Base-by-base conservation (phyloP, 1,140 invertebrate species). In the Araneus ventricosus region DNA sequence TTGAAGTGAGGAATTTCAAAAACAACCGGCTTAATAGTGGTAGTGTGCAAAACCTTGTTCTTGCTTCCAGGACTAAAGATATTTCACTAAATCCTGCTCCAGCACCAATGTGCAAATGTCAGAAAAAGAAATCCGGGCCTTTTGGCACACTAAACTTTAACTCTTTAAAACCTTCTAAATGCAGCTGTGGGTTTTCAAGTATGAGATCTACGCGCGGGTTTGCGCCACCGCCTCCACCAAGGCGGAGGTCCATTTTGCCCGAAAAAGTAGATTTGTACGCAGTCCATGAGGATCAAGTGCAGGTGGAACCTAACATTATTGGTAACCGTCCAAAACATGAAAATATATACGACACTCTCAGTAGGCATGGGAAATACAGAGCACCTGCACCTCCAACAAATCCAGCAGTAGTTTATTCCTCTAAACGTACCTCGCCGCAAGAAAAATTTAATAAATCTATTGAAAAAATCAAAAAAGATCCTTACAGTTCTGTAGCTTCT, bases 251-350 rank as follows among this genome's bases (percentile, higher is more conserved):
- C 17, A 89, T 93, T 37, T 41, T 93, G 2, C 92, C 92, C 4
- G 92, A 93, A 20, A 93, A 93, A 39, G 92, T 93, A 22, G 92
- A 93, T 45, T 59, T 93, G 10, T 93, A 93, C 34, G 92, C 87
- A 6, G 92, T 93, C n/a, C 86, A 93, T n/a, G 92, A 93, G 37
- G 92, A 93, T 41, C 92, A 88, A 30, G 84, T 63, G 2, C 63
- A 87, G 27, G 39, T 67, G 4, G 45, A 93, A 27, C 41, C 79
- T 14, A 45, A n/a, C 8, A 79, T 79, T 80, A 41, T 27, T 5
- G 63, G 22, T 8, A 70, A 57, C 41, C 84, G 85, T 1, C 45
- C 39, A 0, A 93, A 93, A 8, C 63, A 87, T 20, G 91, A 93
- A 61, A 93, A 93, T 20, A 87, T 93, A 59, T 93, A 93, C 34